phyloP scores from a whole-genome alignment of 35 echinoderm and acorn worm species.

The Heliocidaris tuberculata region DNA sequence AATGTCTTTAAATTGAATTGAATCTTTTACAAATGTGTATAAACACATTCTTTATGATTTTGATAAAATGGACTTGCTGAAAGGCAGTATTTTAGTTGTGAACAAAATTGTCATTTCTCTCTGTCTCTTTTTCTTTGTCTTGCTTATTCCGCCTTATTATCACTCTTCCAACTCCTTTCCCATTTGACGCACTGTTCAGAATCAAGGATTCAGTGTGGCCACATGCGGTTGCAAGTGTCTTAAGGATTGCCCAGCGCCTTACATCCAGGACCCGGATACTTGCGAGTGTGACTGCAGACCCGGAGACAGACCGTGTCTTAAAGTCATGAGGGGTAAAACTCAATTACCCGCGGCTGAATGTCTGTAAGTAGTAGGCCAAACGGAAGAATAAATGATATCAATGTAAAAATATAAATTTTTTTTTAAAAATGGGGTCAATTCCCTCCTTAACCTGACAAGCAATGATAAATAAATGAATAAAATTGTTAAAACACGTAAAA shows the following conservation, averaged over 20 bases:
- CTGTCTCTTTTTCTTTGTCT: background rate
- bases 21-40: too few species aligned
- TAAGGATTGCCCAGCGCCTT: conserved; percentile 44
- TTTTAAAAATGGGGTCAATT: background rate
- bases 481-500: too few species aligned
- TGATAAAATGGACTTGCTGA: too few species aligned
- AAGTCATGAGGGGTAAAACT: conserved; percentile 25
- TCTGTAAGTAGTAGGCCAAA: background rate
- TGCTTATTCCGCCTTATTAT: background rate
- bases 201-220: conserved; percentile 29
- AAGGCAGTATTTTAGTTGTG: too few species aligned
- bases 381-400: background rate
- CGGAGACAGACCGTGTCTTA: conserved; percentile 41
- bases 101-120: background rate
- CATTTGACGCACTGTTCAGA: background rate
- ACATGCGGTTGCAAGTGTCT: conserved; percentile 38
- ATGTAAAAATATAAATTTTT: conserved; percentile 14
- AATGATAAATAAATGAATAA: too few species aligned
- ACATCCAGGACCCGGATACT: conserved; percentile 42
- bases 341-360: background rate
- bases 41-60: too few species aligned
- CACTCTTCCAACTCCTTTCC: background rate
- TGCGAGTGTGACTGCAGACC: conserved; percentile 37
- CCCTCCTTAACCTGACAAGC: background rate
- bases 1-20: too few species aligned